A percentile compares a stretch with the other conserved stretches of the same genome.
phyloP scores from a whole-genome alignment of 2,888 invertebrate genomes.

The Epinotia nisella region DNA sequence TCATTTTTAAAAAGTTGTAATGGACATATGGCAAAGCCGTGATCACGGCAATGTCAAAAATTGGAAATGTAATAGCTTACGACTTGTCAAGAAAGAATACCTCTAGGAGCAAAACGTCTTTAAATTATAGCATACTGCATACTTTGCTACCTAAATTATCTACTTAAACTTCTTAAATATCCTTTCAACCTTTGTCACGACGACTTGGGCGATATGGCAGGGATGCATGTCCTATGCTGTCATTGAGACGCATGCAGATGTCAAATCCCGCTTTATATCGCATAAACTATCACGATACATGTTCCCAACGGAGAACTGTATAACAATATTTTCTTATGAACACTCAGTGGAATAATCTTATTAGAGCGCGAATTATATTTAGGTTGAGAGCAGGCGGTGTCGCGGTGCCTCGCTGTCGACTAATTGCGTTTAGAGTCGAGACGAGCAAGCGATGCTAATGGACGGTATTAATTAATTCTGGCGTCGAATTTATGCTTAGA shows the following conservation, averaged over 20 bases:
- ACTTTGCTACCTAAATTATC: not conserved
- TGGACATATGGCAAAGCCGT: too few relatives aligned
- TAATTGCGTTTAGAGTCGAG: conserved; percentile 79
- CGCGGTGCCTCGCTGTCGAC: conserved; percentile 68
- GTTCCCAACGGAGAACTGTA: conserved; percentile 31
- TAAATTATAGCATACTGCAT: not conserved
- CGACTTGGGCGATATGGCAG: not conserved
- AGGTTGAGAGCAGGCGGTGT: conserved; percentile 72
- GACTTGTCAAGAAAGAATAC: too few relatives aligned
- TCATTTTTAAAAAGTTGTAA: too few relatives aligned
- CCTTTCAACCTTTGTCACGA: not conserved
- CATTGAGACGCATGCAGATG: not conserved
- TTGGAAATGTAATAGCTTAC: not conserved
- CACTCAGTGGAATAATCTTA: conserved; percentile 72
- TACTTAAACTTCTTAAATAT: not conserved
- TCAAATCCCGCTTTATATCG: not conserved
- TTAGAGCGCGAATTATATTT: conserved; percentile 78
- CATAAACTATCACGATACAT: conserved; percentile 25
- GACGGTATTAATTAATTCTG: conserved; percentile 81
- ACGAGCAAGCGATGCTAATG: conserved; percentile 80
- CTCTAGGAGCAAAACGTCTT: not conserved
- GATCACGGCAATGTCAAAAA: too few relatives aligned
- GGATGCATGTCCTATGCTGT: not conserved
- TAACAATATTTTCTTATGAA: conserved; percentile 73
- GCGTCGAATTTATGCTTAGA: conserved; percentile 73